Conservation (phyloP, 2,797 vertebrate species). For the Yasuhikotakia modesta region DNA sequence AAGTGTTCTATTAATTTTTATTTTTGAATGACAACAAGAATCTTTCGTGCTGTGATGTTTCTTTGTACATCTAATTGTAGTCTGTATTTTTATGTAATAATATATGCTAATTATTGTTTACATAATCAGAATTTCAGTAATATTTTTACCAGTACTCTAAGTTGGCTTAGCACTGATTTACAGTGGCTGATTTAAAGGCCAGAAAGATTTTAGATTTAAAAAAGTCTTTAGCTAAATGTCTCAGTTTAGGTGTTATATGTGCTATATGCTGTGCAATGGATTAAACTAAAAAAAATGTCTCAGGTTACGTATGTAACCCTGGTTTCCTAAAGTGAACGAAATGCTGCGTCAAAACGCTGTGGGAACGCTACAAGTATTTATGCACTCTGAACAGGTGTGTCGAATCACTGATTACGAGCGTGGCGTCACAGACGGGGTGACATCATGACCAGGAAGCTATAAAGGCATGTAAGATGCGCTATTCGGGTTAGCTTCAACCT, state of each 20-base stretch:
- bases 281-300: constrained; percentile 37
- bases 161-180: not conserved
- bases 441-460: no score
- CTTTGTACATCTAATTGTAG: constrained; percentile 18
- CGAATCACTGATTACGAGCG: no score
- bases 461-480: no score
- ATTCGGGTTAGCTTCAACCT: no score
- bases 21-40: constrained; percentile 4
- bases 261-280: constrained; percentile 42
- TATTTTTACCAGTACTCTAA: not conserved
- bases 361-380: no score
- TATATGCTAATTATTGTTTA: constrained; percentile 24
- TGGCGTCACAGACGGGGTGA: no score
- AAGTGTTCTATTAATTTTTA: constrained; percentile 6
- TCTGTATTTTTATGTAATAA: constrained; percentile 46
- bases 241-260: constrained; percentile 49
- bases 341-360: no score
- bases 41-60: constrained; percentile 36
- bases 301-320: no score
- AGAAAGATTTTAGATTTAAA: not conserved
- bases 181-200: not conserved
- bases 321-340: no score
- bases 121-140: not conserved
- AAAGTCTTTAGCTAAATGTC: constrained; percentile 1
- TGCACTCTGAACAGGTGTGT: no score